phyloP scores from a whole-genome alignment of 1,140 invertebrate genomes.

The Marisa cornuarietis region DNA sequence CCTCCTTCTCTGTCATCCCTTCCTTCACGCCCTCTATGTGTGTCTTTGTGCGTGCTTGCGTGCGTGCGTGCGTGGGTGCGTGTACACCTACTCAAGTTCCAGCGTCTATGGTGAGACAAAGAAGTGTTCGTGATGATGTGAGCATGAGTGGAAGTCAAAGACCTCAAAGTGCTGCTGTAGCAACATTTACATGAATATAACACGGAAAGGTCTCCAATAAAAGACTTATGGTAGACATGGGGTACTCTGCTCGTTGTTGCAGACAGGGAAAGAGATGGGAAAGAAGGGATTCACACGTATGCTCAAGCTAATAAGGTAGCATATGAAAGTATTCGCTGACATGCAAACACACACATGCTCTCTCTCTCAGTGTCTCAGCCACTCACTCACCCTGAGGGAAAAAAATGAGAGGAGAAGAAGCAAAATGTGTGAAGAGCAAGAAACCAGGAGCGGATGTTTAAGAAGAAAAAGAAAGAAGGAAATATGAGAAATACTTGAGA shows the following conservation, averaged over 20 bases:
- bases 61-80: too few relatives aligned
- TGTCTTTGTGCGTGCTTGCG: too few relatives aligned
- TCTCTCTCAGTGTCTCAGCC: neutral
- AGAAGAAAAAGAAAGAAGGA: neutral
- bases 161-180: too few relatives aligned
- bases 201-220: neutral
- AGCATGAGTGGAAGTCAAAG: too few relatives aligned
- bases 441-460: neutral
- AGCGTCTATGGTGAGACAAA: neutral
- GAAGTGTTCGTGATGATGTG: too few relatives aligned
- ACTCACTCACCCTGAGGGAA: neutral
- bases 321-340: neutral
- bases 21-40: too few relatives aligned
- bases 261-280: too few relatives aligned
- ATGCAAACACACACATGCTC: too few relatives aligned
- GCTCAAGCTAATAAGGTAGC: neutral
- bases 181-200: too few relatives aligned
- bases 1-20: too few relatives aligned
- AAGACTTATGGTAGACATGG: neutral
- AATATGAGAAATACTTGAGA: neutral
- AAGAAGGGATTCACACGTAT: neutral
- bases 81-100: neutral
- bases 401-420: neutral
- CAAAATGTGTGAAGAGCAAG: neutral
- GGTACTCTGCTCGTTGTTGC: neutral